Percentiles rank a stretch among this genome's conserved stretches.
phyloP scores from a whole-genome alignment of 2,888 invertebrate species.

The Plusia festucae region DNA sequence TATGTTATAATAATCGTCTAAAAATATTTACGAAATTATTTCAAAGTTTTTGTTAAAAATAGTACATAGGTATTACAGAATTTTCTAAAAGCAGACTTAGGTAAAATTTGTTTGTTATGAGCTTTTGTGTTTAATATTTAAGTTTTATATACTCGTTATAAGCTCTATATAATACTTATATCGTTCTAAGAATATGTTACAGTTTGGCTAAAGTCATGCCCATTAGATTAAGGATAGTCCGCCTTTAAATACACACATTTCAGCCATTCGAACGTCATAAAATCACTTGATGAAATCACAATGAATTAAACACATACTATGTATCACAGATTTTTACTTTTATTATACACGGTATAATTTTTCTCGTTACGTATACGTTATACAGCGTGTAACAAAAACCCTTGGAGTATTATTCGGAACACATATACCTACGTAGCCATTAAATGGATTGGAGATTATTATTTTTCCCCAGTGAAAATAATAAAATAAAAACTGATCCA shows the following conservation, averaged over 20 bases:
- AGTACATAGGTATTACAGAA: background rate
- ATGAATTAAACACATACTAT: no score
- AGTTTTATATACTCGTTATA: slow-evolving; percentile 33
- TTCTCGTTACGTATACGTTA: no score
- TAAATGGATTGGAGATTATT: no score
- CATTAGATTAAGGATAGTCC: slow-evolving; percentile 39
- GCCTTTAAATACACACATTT: slow-evolving; percentile 39
- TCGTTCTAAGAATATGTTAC: slow-evolving; percentile 46
- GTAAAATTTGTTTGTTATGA: background rate
- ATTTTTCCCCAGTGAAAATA: no score
- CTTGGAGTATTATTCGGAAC: no score
- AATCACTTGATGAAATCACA: no score
- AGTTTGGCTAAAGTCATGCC: slow-evolving; percentile 32
- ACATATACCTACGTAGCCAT: no score
- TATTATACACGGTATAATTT: no score
- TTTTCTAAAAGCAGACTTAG: background rate
- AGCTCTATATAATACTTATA: slow-evolving; percentile 44
- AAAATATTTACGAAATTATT: slow-evolving; percentile 14
- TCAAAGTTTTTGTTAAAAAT: slow-evolving; percentile 1
- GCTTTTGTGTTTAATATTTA: slow-evolving; percentile 2
- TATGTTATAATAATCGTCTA: slow-evolving; percentile 6
- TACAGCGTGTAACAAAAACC: no score
- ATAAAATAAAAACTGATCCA: no score
- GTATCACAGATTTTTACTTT: no score
- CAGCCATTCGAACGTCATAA: no score